Percentiles rank a stretch among this genome's conserved stretches.
Evolutionary conservation across 2,888 invertebrate species (phyloP).

Genomic region (Lycaena phlaeas): DNA sequence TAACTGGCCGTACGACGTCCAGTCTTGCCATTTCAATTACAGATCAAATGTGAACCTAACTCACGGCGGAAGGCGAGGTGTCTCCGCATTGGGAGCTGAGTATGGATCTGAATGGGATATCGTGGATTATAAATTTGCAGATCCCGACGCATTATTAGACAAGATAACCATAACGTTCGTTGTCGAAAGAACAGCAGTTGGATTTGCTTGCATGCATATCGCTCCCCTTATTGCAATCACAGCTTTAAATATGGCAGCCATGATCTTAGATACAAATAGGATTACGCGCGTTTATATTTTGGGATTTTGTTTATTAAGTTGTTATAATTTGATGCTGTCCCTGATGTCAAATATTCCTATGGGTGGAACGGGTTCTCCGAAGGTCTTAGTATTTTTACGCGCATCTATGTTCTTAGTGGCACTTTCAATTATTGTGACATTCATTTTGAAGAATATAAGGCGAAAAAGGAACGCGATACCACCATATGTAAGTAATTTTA

Average conservation of each 20-base stretch:
- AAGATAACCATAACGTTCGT: constrained; percentile 29
- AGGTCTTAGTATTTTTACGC: constrained; percentile 30
- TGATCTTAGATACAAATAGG: constrained; percentile 28
- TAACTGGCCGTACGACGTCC: constrained; percentile 34
- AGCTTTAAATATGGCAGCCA: constrained; percentile 23
- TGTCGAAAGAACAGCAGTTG: constrained; percentile 31
- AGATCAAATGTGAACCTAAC: constrained; percentile 20
- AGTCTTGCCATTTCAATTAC: constrained; percentile 27
- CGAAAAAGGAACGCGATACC: constrained; percentile 19
- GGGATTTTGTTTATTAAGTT: constrained; percentile 30
- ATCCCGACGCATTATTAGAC: constrained; percentile 16
- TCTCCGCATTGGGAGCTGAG: constrained; percentile 23
- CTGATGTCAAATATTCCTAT: constrained; percentile 27
- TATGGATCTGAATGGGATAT: constrained; percentile 36
- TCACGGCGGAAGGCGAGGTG: constrained; percentile 15
- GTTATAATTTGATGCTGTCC: constrained; percentile 27
- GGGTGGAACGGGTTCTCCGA: constrained; percentile 26
- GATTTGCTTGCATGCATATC: constrained; percentile 28
- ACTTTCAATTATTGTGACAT: constrained; percentile 23
- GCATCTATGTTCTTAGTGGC: constrained; percentile 28
- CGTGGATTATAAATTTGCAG: constrained; percentile 24
- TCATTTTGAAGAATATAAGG: constrained; percentile 25
- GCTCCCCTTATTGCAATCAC: constrained; percentile 30
- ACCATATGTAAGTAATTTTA: constrained; percentile 23
- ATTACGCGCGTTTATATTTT: constrained; percentile 25